These are phyloP conservation scores for Burhinus oedicnemus DNA, from an alignment of 2,113 vertebrate species.

Conservation along the genomic window DNA sequence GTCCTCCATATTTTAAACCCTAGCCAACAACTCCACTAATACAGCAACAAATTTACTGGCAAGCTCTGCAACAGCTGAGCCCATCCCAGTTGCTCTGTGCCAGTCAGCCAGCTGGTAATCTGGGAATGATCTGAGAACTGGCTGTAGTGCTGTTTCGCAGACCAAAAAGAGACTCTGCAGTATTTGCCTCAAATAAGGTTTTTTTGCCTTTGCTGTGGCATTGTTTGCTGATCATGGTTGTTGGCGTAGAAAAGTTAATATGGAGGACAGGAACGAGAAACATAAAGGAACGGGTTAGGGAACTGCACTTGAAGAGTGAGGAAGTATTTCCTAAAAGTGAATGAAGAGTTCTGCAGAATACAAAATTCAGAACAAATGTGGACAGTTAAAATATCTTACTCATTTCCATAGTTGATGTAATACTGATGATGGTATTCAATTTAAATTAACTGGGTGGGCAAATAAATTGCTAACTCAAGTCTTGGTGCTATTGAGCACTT, in stretches of 20 bases:
- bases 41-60: constrained; percentile 33
- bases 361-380: background rate
- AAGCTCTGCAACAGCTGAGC: constrained; percentile 39
- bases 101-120: constrained; percentile 54
- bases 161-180: background rate
- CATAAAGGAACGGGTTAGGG: background rate
- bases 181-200: background rate
- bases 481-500: background rate
- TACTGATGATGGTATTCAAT: background rate
- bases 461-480: background rate
- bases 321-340: background rate
- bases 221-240: background rate
- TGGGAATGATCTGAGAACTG: constrained; percentile 6
- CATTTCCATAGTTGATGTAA: background rate
- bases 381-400: background rate
- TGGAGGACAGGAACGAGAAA: background rate
- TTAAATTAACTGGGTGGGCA: background rate
- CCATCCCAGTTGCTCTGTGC: constrained; percentile 12
- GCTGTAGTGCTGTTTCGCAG: background rate
- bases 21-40: background rate
- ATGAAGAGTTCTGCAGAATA: background rate
- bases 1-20: constrained; percentile 16
- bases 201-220: background rate
- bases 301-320: background rate
- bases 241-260: background rate